Evolutionary conservation across 1,140 invertebrate genomes (phyloP), one percentile per base, ranked within the genome.

Genomic region (Alviniconcha marisindica): DNA sequence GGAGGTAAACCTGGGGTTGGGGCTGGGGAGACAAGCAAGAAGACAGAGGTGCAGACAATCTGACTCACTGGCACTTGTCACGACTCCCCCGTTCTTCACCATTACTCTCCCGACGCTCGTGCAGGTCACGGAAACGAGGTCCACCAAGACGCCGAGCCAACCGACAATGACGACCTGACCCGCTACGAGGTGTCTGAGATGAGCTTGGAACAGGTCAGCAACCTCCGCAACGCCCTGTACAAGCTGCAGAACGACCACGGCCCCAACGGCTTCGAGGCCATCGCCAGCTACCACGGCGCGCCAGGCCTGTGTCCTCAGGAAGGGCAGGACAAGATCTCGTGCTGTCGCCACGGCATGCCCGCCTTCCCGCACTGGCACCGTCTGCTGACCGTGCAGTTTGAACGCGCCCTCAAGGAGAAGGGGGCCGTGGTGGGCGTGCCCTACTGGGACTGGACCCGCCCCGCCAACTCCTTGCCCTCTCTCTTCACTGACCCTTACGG

Each of bases 351-450:
- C 60, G 86, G 86, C 38, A 87, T 87, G 86, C 77, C 86, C 33
- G 85, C 81, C n/a, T 87, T 87, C 77, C 84, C 86, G 18, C 86
- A 87, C 77, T 87, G 86, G 86, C 86, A 87, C 63, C 74, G 86
- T 28, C 81, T 87, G 18, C 77, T 84, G 31, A 83, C 83, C 24
- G 82, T 87, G 4, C 86, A 87, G 74, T 82, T 85, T 28, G 86
- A 87, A 73, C 63, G 80, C 31, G 80, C 84, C 48, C 80, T 87
- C 24, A 83, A 81, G 21, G 73, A 63, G 15, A 42, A 87, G 15
- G 86, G 86, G 28, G 82, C 82, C 18, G n/a, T 33, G 24, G 74
- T 87, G 28, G 86, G 86, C 44, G 48, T 87, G 1, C 84, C 84
- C 12, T 83, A 83, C 78, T 83, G 81, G 81, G 82, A 83, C 78